phyloP scores from a whole-genome alignment of 1,140 invertebrate genomes.

The Drosophila miranda region DNA sequence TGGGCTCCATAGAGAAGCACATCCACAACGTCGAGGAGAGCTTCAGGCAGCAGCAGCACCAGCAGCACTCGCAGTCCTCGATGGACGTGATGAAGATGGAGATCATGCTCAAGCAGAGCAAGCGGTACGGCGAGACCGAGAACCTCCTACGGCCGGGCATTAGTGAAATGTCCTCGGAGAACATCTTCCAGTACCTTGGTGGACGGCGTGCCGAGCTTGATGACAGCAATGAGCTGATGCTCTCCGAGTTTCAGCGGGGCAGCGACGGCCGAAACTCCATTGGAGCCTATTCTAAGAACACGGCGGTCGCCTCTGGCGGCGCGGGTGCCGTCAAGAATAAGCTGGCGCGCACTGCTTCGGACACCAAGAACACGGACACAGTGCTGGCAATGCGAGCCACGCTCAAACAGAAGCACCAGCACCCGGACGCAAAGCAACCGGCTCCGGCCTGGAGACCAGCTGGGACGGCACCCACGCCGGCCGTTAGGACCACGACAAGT shows the following conservation, averaged over 20 bases:
- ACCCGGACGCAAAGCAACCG: constrained; percentile 50
- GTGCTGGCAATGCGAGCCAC: constrained; percentile 68
- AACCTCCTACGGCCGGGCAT: constrained; percentile 84
- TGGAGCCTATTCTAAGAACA: constrained; percentile 71
- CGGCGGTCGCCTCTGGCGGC: constrained; percentile 21
- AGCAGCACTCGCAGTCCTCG: constrained; percentile 53
- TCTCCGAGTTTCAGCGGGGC: constrained; percentile 70
- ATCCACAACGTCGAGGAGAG: constrained; percentile 77
- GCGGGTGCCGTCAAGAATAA: constrained; percentile 63
- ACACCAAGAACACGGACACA: constrained; percentile 78
- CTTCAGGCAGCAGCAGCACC: constrained; percentile 64
- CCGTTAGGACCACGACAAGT: constrained; percentile 33
- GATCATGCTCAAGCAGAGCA: constrained; percentile 75
- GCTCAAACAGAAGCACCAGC: constrained; percentile 67
- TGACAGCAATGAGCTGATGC: constrained; percentile 70
- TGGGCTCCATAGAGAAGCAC: constrained; percentile 79
- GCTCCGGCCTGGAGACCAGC: constrained; percentile 46
- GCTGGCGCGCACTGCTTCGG: constrained; percentile 72
- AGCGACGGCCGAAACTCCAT: constrained; percentile 70
- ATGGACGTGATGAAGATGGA: constrained; percentile 60
- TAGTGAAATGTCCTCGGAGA: constrained; percentile 81
- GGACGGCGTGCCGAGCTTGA: constrained; percentile 82
- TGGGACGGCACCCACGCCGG: constrained; percentile 45
- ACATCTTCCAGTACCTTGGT: constrained; percentile 69
- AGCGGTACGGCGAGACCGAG: constrained; percentile 84